Conservation (phyloP, 1,140 invertebrate species). For the Sinonovacula constricta region DNA sequence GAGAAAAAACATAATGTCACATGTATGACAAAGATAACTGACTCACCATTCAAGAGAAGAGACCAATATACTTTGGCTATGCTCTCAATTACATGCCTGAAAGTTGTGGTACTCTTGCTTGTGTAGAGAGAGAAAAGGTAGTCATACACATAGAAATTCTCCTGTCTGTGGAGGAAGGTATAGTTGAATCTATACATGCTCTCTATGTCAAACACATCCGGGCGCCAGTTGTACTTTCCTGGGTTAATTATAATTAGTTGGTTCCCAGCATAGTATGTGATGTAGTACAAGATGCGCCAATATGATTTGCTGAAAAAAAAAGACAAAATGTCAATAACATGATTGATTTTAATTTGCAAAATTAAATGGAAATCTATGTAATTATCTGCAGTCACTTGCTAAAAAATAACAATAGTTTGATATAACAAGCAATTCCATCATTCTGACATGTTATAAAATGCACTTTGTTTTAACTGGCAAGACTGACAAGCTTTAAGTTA, state of each 20-base stretch:
- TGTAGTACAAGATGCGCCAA: background rate
- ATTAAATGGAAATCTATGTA: no score
- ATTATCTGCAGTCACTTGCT: no score
- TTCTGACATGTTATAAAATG: no score
- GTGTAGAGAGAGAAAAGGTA: background rate
- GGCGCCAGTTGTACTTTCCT: background rate
- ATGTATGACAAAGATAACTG: no score
- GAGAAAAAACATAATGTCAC: no score
- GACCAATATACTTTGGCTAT: background rate
- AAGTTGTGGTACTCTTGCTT: background rate
- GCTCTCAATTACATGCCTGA: background rate
- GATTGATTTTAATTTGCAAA: no score
- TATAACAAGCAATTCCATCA: no score
- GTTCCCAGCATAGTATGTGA: background rate
- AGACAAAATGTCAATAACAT: no score
- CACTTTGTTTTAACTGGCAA: no score
- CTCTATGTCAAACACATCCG: background rate
- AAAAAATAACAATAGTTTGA: no score
- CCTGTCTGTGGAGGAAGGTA: background rate
- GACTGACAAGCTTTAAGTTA: no score
- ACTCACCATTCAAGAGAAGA: background rate
- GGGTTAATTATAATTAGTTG: background rate
- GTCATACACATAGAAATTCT: background rate
- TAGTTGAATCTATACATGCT: background rate
- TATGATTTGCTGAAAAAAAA: background rate